A percentile compares a stretch with the other conserved stretches of the same genome.
Conservation (phyloP, 2,888 invertebrate genomes). For the Drosophila neotestacea region DNA sequence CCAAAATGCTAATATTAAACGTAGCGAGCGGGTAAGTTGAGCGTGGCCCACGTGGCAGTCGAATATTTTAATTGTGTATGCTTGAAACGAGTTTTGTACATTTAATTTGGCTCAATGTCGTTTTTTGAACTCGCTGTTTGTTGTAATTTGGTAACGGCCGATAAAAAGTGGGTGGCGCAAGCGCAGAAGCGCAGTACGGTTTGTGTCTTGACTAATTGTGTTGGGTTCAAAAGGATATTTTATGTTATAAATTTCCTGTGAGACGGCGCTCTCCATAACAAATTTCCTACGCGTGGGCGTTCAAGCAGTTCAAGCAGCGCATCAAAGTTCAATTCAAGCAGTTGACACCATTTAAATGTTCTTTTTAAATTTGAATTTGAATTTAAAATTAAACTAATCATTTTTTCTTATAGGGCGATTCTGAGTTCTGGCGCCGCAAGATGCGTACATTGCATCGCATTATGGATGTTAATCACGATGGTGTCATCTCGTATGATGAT, state of each 20-base stretch:
- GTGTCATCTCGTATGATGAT: conserved; percentile 93
- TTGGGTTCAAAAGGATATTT: background rate
- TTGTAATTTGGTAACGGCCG: background rate
- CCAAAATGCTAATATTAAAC: conserved; percentile 63
- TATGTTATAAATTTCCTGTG: too few species aligned
- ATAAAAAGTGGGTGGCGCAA: conserved; percentile 30
- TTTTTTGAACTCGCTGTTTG: conserved; percentile 43
- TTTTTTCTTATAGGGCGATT: conserved; percentile 78
- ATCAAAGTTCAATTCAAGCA: conserved; percentile 15
- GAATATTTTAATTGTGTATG: conserved; percentile 10
- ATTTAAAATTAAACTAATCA: background rate
- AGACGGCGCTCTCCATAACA: too few species aligned
- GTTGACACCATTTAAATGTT: conserved; percentile 12
- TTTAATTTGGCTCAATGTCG: conserved; percentile 29
- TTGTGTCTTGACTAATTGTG: conserved; percentile 11
- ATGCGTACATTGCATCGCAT: conserved; percentile 94
- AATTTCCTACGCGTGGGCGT: too few species aligned
- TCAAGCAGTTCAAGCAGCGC: background rate
- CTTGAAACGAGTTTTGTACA: conserved; percentile 40
- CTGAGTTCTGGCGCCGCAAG: conserved; percentile 92
- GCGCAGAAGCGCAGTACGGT: conserved; percentile 17
- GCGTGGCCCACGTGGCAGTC: conserved; percentile 39
- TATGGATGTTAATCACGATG: conserved; percentile 94
- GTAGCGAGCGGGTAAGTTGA: conserved; percentile 76
- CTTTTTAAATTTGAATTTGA: background rate